phyloP scores from a whole-genome alignment of 2,113 vertebrate species.

The Chamaea fasciata region DNA sequence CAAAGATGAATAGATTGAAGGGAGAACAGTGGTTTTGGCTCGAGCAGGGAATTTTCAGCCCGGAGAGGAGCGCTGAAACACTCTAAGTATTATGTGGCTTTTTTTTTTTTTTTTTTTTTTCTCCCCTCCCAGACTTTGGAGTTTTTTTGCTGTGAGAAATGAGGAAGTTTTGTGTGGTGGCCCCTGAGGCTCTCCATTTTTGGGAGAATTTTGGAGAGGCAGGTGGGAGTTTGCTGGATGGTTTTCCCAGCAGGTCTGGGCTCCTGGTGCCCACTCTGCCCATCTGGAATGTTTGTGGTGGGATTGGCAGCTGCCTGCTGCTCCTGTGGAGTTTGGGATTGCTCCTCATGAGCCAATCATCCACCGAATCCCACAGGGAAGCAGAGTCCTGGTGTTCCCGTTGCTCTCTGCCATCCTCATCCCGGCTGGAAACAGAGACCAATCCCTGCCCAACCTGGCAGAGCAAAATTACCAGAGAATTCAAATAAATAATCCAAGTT shows the following conservation, averaged over 20 bases:
- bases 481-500: not conserved
- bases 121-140: rapidly evolving
- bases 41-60: not conserved
- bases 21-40: not conserved
- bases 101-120: not conserved
- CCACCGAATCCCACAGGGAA: not conserved
- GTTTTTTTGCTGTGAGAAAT: not conserved
- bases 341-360: rapidly evolving
- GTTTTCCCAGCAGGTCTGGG: not conserved
- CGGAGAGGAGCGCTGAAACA: not conserved
- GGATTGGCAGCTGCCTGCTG: not conserved
- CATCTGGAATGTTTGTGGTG: not conserved
- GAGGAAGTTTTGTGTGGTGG: not conserved
- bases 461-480: not conserved
- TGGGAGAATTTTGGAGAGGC: not conserved
- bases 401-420: not conserved
- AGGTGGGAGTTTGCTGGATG: not conserved
- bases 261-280: not conserved
- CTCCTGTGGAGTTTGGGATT: not conserved
- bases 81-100: not conserved
- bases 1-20: not conserved
- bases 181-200: not conserved
- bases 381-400: not conserved
- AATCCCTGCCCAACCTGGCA: not conserved
- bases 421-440: not conserved